A percentile compares a stretch with the other conserved stretches of the same genome.
These are phyloP conservation scores for Conops quadrifasciatus DNA, from an alignment of 2,888 invertebrate genomes.

Conservation along the genomic window DNA sequence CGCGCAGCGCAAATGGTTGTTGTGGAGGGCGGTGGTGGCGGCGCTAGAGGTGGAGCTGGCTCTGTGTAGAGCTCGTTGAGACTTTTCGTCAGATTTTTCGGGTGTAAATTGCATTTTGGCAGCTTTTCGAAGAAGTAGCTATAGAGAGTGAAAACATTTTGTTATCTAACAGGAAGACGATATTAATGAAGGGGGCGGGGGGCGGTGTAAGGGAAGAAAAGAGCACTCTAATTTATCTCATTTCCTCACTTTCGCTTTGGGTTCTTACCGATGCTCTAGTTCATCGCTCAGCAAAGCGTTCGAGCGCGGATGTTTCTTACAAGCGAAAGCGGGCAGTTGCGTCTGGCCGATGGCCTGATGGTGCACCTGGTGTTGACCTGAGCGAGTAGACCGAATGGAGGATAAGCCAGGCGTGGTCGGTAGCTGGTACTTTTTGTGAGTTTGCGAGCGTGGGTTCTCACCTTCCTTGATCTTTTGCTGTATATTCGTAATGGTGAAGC, in stretches of 20 bases:
- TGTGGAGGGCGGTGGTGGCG: constrained; percentile 46
- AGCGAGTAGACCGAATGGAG: constrained; percentile 17
- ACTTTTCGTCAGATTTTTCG: constrained; percentile 63
- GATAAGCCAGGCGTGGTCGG: constrained; percentile 28
- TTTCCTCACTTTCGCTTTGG: no score
- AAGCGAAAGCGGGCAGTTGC: constrained; percentile 47
- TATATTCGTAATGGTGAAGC: constrained; percentile 56
- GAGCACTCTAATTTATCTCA: no score
- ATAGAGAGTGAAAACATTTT: neutral
- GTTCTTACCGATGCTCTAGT: constrained; percentile 52
- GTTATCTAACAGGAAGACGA: no score
- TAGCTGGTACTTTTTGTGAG: constrained; percentile 55
- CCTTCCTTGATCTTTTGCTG: constrained; percentile 58
- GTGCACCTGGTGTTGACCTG: constrained; percentile 50
- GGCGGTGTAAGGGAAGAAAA: constrained; percentile 12
- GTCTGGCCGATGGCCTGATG: constrained; percentile 44
- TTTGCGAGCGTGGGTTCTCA: constrained; percentile 48
- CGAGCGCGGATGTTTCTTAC: constrained; percentile 55
- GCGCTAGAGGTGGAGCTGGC: constrained; percentile 47
- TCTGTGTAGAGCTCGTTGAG: constrained; percentile 63
- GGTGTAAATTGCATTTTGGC: constrained; percentile 61
- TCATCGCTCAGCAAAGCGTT: constrained; percentile 51
- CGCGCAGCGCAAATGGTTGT: neutral
- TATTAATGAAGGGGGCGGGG: neutral
- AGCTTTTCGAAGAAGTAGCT: constrained; percentile 63